Conservation (phyloP, 2,797 vertebrate species). For the Pempheris klunzingeri region DNA sequence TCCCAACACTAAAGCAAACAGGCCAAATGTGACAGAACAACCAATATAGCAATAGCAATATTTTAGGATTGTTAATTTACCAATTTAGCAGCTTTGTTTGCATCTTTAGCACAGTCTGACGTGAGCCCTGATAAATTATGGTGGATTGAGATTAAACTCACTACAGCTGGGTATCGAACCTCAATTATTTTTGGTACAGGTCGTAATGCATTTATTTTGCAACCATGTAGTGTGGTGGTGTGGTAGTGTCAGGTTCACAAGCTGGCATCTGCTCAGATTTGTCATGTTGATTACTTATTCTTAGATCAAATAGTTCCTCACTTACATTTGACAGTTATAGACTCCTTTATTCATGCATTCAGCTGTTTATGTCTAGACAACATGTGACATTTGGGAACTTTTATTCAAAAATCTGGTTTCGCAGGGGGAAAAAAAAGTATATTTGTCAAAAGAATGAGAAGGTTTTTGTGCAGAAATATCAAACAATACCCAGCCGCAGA, state of each 20-base stretch:
- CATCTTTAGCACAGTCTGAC: neutral
- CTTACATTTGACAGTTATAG: neutral
- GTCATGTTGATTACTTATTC: neutral
- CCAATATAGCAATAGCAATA: neutral
- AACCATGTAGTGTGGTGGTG: no score
- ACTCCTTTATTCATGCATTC: neutral
- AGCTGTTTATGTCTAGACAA: neutral
- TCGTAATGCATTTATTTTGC: neutral
- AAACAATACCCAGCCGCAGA: neutral
- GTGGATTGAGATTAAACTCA: neutral
- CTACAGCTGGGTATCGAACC: neutral
- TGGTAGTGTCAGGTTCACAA: neutral
- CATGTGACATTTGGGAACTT: neutral
- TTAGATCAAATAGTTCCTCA: neutral
- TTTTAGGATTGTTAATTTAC: slow-evolving; percentile 7
- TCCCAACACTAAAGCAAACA: slow-evolving; percentile 37
- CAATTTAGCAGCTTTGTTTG: slow-evolving; percentile 5
- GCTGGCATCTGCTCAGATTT: neutral
- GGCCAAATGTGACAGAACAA: slow-evolving; percentile 42
- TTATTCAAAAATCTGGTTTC: no score
- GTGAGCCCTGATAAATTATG: no score
- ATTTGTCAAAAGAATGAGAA: neutral
- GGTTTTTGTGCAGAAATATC: neutral
- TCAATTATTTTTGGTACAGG: neutral
- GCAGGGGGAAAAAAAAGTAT: neutral